phyloP scores from a whole-genome alignment of 2,888 invertebrate genomes.

The Melieria crassipennis region DNA sequence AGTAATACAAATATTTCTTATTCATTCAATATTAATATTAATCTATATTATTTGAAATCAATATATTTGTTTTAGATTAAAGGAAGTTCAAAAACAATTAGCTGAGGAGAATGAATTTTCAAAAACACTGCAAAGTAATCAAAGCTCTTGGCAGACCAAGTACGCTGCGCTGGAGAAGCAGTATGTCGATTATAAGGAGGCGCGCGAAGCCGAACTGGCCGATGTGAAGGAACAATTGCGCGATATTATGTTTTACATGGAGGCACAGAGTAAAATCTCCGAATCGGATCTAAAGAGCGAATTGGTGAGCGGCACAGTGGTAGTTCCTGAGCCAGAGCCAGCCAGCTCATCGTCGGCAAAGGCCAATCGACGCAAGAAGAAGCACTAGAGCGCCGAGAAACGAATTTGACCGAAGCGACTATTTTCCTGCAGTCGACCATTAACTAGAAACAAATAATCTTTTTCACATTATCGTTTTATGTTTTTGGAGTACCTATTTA shows the following conservation, averaged over 20 bases:
- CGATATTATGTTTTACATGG: conserved; percentile 97
- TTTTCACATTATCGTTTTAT: not conserved
- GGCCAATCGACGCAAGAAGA: conserved; percentile 57
- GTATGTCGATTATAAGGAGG: conserved; percentile 68
- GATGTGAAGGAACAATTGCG: conserved; percentile 92
- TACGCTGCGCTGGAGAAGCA: conserved; percentile 70
- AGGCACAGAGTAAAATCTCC: conserved; percentile 74
- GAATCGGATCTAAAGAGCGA: conserved; percentile 62
- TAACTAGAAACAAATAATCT: not conserved
- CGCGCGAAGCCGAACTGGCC: conserved; percentile 76
- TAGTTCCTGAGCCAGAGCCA: conserved; percentile 54
- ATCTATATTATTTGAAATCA: not conserved
- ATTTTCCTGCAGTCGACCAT: not conserved
- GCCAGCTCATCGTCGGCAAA: conserved; percentile 44
- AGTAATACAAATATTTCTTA: conserved; percentile 63
- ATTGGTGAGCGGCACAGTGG: conserved; percentile 59
- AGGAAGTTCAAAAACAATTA: conserved; percentile 75
- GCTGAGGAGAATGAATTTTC: conserved; percentile 88
- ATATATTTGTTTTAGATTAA: conserved; percentile 67
- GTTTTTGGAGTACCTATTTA: not conserved
- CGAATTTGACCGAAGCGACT: not conserved
- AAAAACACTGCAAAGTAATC: conserved; percentile 79
- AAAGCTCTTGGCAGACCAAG: conserved; percentile 76
- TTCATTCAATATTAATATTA: not conserved
- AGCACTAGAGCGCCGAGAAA: conserved; percentile 44